Evolutionary conservation across 2,888 invertebrate species (phyloP).

Genomic region (Sesia bembeciformis): DNA sequence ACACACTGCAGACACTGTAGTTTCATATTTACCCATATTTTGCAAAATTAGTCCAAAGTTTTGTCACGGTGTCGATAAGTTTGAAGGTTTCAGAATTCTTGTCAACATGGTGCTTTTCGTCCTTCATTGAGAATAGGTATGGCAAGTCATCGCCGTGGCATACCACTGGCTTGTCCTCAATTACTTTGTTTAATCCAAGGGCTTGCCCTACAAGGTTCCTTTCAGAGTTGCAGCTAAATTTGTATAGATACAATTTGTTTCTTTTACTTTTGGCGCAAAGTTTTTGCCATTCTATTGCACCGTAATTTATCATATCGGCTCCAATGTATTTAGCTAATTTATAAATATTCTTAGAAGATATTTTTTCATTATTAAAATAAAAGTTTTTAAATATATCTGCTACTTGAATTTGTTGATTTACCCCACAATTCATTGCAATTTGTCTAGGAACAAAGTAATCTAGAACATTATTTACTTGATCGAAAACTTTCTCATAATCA

Average conservation of each 20-base stretch:
- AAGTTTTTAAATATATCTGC: constrained; percentile 19
- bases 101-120: constrained; percentile 10
- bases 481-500: constrained; percentile 10
- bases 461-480: constrained; percentile 14
- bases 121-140: constrained; percentile 23
- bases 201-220: constrained; percentile 20
- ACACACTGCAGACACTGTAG: background rate
- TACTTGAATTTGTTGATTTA: constrained; percentile 19
- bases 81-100: constrained; percentile 15
- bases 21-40: constrained; percentile 26
- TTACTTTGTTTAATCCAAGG: constrained; percentile 7
- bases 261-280: constrained; percentile 12
- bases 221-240: constrained; percentile 27
- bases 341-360: constrained; percentile 13
- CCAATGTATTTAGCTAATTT: constrained; percentile 15
- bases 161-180: constrained; percentile 12
- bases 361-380: constrained; percentile 16
- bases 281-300: constrained; percentile 18
- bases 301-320: constrained; percentile 17
- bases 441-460: constrained; percentile 19
- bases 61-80: constrained; percentile 22
- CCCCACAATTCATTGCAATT: constrained; percentile 9
- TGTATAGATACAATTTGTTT: constrained; percentile 27
- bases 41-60: constrained; percentile 33
- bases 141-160: constrained; percentile 25